Evolutionary conservation across 2,888 invertebrate genomes (phyloP).

Genomic region (Lacanobia wlatinum): DNA sequence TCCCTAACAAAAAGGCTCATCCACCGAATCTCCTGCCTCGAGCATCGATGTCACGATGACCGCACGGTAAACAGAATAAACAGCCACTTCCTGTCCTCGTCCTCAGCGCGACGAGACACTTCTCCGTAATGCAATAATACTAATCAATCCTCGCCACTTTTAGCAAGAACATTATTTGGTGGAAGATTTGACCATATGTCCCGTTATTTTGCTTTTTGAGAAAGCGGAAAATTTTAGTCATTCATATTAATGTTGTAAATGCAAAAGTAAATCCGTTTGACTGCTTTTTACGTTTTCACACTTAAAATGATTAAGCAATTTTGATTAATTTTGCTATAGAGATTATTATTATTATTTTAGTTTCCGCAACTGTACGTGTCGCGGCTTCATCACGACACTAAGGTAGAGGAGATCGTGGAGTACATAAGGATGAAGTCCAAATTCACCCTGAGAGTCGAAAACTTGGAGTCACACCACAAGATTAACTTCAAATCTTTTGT

Average conservation of each 20-base stretch:
- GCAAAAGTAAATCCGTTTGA: neutral
- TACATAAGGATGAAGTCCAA: too few relatives aligned
- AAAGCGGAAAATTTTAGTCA: neutral
- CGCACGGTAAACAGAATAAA: slow-evolving; percentile 81
- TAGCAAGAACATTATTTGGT: slow-evolving; percentile 39
- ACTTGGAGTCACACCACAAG: too few relatives aligned
- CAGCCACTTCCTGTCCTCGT: slow-evolving; percentile 78
- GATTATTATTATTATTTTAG: too few relatives aligned
- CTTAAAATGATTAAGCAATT: neutral
- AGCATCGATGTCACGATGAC: slow-evolving; percentile 62
- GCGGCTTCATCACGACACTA: too few relatives aligned
- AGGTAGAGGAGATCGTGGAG: too few relatives aligned
- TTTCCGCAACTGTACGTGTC: neutral
- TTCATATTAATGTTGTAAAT: neutral
- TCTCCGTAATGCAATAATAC: slow-evolving; percentile 62
- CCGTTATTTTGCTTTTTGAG: slow-evolving; percentile 15
- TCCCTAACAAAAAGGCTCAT: slow-evolving; percentile 25
- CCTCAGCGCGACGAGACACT: slow-evolving; percentile 71
- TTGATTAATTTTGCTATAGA: neutral
- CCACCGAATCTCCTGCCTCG: slow-evolving; percentile 21
- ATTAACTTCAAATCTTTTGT: too few relatives aligned
- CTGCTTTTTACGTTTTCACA: neutral
- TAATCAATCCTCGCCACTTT: slow-evolving; percentile 56
- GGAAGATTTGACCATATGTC: slow-evolving; percentile 23
- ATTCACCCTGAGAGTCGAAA: too few relatives aligned